These are phyloP conservation scores for Nannoperca australis DNA, from an alignment of 2,797 vertebrate species.

Conservation along the genomic window DNA sequence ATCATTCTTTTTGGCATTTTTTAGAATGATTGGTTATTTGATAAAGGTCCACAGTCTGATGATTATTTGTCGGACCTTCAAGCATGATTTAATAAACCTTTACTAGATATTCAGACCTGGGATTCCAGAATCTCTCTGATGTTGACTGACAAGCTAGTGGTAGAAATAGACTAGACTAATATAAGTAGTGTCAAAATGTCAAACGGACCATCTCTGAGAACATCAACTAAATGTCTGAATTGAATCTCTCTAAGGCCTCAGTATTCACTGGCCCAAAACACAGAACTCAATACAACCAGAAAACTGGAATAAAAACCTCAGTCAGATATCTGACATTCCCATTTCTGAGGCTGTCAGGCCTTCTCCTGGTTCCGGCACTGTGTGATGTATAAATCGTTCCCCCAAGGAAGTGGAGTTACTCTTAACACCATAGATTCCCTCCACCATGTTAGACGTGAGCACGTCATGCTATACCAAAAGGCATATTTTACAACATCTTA, in stretches of 20 bases:
- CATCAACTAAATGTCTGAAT: conserved; percentile 81
- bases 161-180: conserved; percentile 83
- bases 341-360: conserved; percentile 77
- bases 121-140: conserved; percentile 38
- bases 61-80: conserved; percentile 51
- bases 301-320: conserved; percentile 68
- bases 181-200: conserved; percentile 89
- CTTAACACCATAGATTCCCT: conserved; percentile 52
- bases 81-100: conserved; percentile 44
- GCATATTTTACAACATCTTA: conserved; percentile 54
- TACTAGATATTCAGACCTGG: conserved; percentile 28
- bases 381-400: conserved; percentile 74
- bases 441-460: conserved; percentile 51
- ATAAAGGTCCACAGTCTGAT: conserved; percentile 26
- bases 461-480: conserved; percentile 40
- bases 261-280: conserved; percentile 81
- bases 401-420: conserved; percentile 78
- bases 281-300: conserved; percentile 81
- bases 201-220: conserved; percentile 81
- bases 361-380: conserved; percentile 63
- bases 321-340: conserved; percentile 76
- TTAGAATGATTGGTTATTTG: conserved; percentile 26
- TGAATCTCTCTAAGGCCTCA: conserved; percentile 79
- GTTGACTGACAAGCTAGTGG: conserved; percentile 85
- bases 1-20: not conserved